Percentiles rank a stretch among this genome's conserved stretches.
Conservation (phyloP, 1,140 invertebrate genomes). For the Drosophila sulfurigaster region DNA sequence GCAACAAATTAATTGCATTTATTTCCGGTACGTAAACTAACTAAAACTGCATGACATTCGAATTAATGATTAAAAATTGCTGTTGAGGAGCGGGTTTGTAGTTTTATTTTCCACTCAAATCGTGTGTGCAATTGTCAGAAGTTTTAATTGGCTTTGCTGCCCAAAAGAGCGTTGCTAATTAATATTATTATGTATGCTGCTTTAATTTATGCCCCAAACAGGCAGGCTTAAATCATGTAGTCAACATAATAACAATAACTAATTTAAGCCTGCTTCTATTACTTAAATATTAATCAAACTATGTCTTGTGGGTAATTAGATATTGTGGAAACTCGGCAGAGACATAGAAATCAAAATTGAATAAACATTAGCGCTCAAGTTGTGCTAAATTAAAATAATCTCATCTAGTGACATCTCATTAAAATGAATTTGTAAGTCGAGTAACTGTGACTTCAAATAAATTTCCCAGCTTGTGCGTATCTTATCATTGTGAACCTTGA, state of each 20-base stretch:
- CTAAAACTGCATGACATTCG: slow-evolving; percentile 38
- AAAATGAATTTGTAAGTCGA: not conserved
- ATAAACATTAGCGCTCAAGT: not conserved
- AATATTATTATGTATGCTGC: slow-evolving; percentile 18
- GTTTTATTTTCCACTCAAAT: slow-evolving; percentile 41
- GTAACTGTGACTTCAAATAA: not conserved
- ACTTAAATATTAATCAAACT: not conserved
- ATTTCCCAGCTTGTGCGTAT: not conserved
- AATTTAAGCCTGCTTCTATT: not conserved
- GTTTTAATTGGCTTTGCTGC: slow-evolving; percentile 36
- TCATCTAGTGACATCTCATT: not conserved
- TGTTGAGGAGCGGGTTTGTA: slow-evolving; percentile 1
- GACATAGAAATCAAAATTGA: too few relatives aligned
- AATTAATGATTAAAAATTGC: slow-evolving; percentile 34
- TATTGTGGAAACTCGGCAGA: too few relatives aligned
- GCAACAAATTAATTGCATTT: slow-evolving; percentile 55
- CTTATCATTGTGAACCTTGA: not conserved
- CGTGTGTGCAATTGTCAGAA: slow-evolving; percentile 35
- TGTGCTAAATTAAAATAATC: not conserved
- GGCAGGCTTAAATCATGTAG: not conserved
- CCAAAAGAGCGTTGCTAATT: slow-evolving; percentile 32
- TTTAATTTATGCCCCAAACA: slow-evolving; percentile 10
- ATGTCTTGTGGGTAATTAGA: not conserved
- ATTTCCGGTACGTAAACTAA: slow-evolving; percentile 33
- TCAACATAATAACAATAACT: not conserved